Base-by-base conservation (phyloP, 1,140 invertebrate species). In the Saccostrea glomerata region DNA sequence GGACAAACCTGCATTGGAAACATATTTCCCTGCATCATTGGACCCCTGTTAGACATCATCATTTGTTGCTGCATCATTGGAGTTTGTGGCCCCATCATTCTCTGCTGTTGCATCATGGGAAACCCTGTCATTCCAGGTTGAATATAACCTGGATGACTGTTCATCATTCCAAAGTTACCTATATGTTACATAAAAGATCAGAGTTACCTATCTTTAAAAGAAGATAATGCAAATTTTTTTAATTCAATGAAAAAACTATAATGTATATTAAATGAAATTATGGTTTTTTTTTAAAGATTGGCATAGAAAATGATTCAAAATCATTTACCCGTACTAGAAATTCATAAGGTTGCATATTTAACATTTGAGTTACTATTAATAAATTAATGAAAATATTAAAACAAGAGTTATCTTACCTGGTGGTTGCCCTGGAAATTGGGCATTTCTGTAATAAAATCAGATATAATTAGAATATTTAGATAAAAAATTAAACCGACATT, bases 151-250 rank as follows among this genome's bases (percentile, higher is more conserved):
- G 55, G 25, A 40, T 82, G 55, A 30, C 17, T 58, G 20, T 84
- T 82, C 63, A 88, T 87, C 89, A 90, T 90, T 23, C 86, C 82
- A 86, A 89, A 87, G 66, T 87, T 87, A 47, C 88, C 88, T 89
- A 36, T 36, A 84, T 2, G 17, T 20, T 40, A n/a, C 9, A 84
- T n/a, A 36, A 2, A 36, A 36, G 30, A 36, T 36, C 30, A 36
- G 2, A 36, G 30, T 36, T 1, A 36, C 30, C 2, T 36, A 36
- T 36, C 30, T 36, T 36, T 1, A 36, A 36, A 36, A 36, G 30
- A 36, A 47, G 30, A 47, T 23, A 13, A 84, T 17, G 23, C 20
- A 13, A 47, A 13, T 40, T 13, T 23, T 25, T 13, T 47, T 25
- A 25, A 40, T 15, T 13, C 13, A 47, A 56, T 11, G 54, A 20